Evolutionary conservation across 2,113 vertebrate species (phyloP).

Genomic region (human): GRCh38 chr15:47860501-47861000

Average conservation of each 20-base stretch:
- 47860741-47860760: neutral
- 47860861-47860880: neutral
- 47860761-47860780: neutral
- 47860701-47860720: neutral
- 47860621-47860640: neutral
- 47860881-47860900: neutral
- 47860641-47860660: neutral
- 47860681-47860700: neutral
- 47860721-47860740: neutral
- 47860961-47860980: neutral
- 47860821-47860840: neutral
- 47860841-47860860: neutral
- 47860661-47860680: neutral
- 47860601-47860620: neutral
- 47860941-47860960: neutral
- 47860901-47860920: neutral
- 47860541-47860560: neutral
- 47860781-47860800: neutral
- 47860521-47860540: accelerated
- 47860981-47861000: slow-evolving; percentile 27
- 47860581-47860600: neutral
- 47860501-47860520: too few relatives aligned
- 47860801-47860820: neutral
- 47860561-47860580: neutral
- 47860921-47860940: neutral